phyloP scores from a whole-genome alignment of 2,797 vertebrate species.

The Manis pentadactyla region DNA sequence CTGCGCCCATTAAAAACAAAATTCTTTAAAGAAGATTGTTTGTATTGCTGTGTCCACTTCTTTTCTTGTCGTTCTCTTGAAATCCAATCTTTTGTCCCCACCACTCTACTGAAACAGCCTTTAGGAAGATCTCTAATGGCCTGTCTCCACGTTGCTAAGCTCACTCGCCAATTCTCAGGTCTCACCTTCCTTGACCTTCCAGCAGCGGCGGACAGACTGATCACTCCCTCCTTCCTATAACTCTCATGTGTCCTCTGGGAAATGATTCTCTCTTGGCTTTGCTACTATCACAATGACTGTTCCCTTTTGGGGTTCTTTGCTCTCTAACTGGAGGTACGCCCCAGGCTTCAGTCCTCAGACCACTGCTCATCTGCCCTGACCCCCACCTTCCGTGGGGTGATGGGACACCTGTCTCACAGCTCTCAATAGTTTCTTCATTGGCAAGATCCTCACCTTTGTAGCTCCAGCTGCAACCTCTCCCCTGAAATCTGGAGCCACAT shows the following conservation, averaged over 20 bases:
- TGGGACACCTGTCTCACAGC: background rate
- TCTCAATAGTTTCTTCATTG: background rate
- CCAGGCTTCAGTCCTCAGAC: background rate
- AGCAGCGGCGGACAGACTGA: rapidly evolving
- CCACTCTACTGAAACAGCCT: background rate
- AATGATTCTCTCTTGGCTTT: background rate
- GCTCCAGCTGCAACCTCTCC: background rate
- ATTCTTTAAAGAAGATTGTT: background rate
- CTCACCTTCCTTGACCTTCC: background rate
- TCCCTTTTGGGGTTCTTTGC: background rate
- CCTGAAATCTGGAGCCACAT: background rate
- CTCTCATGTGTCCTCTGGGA: background rate
- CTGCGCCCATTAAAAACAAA: background rate
- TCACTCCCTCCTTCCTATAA: background rate
- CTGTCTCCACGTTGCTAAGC: background rate
- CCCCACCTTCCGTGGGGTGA: background rate
- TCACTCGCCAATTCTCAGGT: background rate
- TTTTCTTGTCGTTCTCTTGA: background rate
- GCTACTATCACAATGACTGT: background rate
- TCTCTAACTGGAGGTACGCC: background rate
- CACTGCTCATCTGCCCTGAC: background rate
- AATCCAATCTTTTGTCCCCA: background rate
- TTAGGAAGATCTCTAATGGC: background rate
- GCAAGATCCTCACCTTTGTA: background rate
- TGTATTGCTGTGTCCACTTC: background rate